A percentile compares a stretch with the other conserved stretches of the same genome.
Evolutionary conservation across 2,888 invertebrate species (phyloP).

Genomic region (Malthinus seriepunctatus): DNA sequence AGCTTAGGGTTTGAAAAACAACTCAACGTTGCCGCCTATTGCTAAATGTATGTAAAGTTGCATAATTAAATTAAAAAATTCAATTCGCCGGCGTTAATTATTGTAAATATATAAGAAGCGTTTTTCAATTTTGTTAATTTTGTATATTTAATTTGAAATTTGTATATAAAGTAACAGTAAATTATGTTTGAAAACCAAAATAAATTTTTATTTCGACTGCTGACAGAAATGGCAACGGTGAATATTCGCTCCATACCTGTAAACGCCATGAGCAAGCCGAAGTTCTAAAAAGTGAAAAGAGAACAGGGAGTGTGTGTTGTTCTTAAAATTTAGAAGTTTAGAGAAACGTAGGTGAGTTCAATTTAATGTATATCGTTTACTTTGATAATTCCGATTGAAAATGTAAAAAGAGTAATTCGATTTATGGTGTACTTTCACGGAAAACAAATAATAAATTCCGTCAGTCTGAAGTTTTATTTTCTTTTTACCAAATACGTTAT

Average conservation of each 20-base stretch:
- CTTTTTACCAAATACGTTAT: too few species aligned
- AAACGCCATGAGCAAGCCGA: slow-evolving; percentile 51
- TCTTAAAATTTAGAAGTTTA: slow-evolving; percentile 32
- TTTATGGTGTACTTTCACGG: slow-evolving; percentile 11
- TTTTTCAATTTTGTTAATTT: too few species aligned
- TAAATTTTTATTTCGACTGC: not conserved
- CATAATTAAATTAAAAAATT: too few species aligned
- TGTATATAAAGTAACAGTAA: too few species aligned
- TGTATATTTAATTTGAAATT: too few species aligned
- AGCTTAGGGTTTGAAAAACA: not conserved
- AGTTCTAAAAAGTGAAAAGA: slow-evolving; percentile 46
- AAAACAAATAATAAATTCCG: slow-evolving; percentile 7
- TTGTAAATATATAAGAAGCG: too few species aligned
- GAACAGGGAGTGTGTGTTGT: slow-evolving; percentile 50
- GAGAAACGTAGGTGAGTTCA: slow-evolving; percentile 17
- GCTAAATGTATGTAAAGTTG: too few species aligned
- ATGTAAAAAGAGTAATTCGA: not conserved
- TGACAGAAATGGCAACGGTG: not conserved
- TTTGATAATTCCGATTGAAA: not conserved
- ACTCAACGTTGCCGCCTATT: not conserved
- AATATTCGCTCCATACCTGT: slow-evolving; percentile 3
- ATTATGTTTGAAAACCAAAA: not conserved
- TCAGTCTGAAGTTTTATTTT: not conserved
- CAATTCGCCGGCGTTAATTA: too few species aligned
- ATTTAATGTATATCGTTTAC: not conserved